phyloP scores from a whole-genome alignment of 53 echinoderm and acorn worm genomes.

The Arbacia lixula region DNA sequence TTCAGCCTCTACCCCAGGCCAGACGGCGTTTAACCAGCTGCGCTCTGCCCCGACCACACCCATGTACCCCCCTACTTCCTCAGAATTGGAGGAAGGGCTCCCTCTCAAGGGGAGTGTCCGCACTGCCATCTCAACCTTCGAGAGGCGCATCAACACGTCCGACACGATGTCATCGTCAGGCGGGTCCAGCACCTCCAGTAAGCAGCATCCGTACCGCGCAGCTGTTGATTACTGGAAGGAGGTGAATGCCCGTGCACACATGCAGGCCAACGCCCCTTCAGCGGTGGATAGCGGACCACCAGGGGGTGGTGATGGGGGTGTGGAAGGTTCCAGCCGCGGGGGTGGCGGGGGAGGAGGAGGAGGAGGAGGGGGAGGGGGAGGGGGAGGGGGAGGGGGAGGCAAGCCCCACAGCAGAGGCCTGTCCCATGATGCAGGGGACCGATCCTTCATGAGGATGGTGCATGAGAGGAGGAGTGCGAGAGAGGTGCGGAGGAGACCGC shows the following conservation, averaged over 20 bases:
- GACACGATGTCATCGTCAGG: constrained; percentile 42
- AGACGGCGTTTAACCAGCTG: not conserved
- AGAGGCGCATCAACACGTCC: constrained; percentile 68
- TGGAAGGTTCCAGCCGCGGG: not conserved
- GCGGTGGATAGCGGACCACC: not conserved
- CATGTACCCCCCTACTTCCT: constrained; percentile 50
- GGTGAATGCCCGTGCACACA: constrained; percentile 18
- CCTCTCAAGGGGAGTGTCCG: constrained; percentile 75
- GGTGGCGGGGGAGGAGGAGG: not conserved
- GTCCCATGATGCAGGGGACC: constrained; percentile 63
- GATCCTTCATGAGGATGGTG: constrained; percentile 75
- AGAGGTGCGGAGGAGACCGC: constrained; percentile 64
- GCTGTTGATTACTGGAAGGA: constrained; percentile 86
- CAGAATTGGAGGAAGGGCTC: constrained; percentile 33
- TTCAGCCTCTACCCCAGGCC: constrained; percentile 40
- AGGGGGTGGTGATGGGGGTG: not conserved
- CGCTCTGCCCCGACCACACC: constrained; percentile 46
- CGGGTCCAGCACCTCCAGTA: not conserved
- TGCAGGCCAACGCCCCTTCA: constrained; percentile 38
- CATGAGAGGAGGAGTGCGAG: constrained; percentile 84
- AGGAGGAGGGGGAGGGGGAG: too few species aligned
- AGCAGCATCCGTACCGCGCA: constrained; percentile 78
- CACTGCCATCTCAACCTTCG: constrained; percentile 78
- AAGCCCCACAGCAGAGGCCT: constrained; percentile 20
- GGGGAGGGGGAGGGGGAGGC: not conserved